Evolutionary conservation across 2,888 invertebrate genomes (phyloP), one percentile per base, ranked within the genome.

Genomic region (Mallateleia sp.): DNA sequence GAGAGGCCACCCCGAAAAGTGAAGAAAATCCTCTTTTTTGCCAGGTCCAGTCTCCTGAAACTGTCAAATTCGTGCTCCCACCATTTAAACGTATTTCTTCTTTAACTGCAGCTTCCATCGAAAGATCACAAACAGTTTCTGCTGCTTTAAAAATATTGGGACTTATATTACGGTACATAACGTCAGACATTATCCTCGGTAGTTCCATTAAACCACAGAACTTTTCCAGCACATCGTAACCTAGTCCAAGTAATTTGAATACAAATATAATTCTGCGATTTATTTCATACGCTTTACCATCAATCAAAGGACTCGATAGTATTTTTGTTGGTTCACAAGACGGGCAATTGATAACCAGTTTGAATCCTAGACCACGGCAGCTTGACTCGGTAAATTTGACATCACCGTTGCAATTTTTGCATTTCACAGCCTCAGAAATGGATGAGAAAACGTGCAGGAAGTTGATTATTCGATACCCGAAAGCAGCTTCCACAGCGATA

Each of bases 211-310:
- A 28, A 24, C 64, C 38, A 34, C n/a, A n/a, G n/a, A n/a, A n/a
- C n/a, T n/a, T n/a, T n/a, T n/a, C n/a, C 42, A 88, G 86, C 90
- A 91, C 88, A 82, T 81, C 82, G 60, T 78, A 79, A 79, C 66
- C 87, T 58, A 91, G 54, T 45, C 88, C 85, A 14, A 91, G 50
- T 25, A 91, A 82, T 74, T 88, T 67, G 77, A 90, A 90, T 15
- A 82, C 84, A 22, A 90, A 89, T 47, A 88, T n/a, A n/a, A n/a
- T n/a, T n/a, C n/a, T n/a, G n/a, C n/a, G n/a, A n/a, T n/a, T n/a
- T n/a, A n/a, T n/a, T 85, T 54, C 90, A 89, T 81, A 88, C 58
- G 66, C 89, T 25, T 69, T 90, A 64, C 50, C 14, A 32, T 82
- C 78, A 20, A 85, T 88, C 9, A 60, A 71, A 50, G 79, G 58